Evolutionary conservation across 2,888 invertebrate genomes (phyloP).

Genomic region (Mactromeris polynyma): DNA sequence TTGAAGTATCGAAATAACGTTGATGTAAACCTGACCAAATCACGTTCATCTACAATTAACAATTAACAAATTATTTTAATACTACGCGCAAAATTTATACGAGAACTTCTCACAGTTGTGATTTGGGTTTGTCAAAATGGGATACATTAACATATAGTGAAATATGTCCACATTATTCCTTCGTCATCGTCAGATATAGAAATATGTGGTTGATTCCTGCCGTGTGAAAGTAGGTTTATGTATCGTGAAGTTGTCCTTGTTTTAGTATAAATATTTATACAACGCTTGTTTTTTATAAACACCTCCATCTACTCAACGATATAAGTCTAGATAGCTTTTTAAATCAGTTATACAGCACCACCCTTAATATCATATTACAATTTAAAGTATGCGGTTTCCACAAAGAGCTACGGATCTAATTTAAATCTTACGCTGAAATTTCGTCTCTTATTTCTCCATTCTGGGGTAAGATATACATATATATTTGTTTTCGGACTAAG

Average conservation of each 20-base stretch:
- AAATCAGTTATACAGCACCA: slow-evolving; percentile 30
- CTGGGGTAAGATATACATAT: not conserved
- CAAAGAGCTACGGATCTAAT: slow-evolving; percentile 39
- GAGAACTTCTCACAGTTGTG: not conserved
- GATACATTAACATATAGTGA: not conserved
- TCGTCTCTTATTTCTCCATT: slow-evolving; percentile 18
- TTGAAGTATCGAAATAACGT: too few relatives aligned
- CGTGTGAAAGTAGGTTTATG: slow-evolving; percentile 35
- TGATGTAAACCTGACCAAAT: too few relatives aligned
- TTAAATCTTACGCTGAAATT: slow-evolving; percentile 13
- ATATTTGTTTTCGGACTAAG: slow-evolving; percentile 15
- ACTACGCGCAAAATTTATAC: not conserved
- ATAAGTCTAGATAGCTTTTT: slow-evolving; percentile 1
- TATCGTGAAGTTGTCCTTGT: slow-evolving; percentile 15
- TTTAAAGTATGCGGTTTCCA: slow-evolving; percentile 21
- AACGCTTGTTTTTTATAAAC: slow-evolving; percentile 24
- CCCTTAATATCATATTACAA: slow-evolving; percentile 25
- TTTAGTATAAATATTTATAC: slow-evolving; percentile 34
- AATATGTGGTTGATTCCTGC: not conserved
- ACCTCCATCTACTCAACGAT: slow-evolving; percentile 21
- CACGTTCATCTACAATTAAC: too few relatives aligned
- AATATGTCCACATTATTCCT: not conserved
- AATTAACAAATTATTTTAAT: not conserved
- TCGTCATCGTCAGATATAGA: not conserved
- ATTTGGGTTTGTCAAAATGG: not conserved